These are phyloP conservation scores for Siniperca scherzeri DNA, from an alignment of 2,797 vertebrate genomes.

Conservation along the genomic window DNA sequence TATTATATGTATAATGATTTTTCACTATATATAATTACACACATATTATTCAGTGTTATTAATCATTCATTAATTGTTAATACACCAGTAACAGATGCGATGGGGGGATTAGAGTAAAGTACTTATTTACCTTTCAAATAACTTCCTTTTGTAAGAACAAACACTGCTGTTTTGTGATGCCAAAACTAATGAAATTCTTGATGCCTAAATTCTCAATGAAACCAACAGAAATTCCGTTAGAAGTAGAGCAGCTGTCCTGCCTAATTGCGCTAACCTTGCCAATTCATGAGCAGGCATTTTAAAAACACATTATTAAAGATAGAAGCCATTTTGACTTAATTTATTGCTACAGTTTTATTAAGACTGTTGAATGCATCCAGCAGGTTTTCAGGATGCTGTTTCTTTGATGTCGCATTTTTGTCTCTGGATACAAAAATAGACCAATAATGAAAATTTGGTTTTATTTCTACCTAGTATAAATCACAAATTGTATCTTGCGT, in stretches of 20 bases:
- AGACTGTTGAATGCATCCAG: slow-evolving; percentile 3
- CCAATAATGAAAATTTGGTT: slow-evolving; percentile 51
- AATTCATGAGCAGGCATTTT: slow-evolving; percentile 5
- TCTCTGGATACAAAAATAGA: slow-evolving; percentile 53
- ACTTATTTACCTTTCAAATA: not conserved
- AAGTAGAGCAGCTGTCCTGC: not conserved
- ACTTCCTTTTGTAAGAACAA: not conserved
- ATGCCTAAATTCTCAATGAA: slow-evolving; percentile 7
- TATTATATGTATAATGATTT: not conserved
- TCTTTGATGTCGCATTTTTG: slow-evolving; percentile 31
- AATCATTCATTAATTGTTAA: not conserved
- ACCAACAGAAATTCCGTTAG: not conserved
- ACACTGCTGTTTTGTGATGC: not conserved
- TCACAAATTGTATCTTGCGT: slow-evolving; percentile 82
- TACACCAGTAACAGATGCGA: no score
- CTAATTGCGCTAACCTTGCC: not conserved
- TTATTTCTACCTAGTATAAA: slow-evolving; percentile 42
- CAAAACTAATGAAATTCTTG: not conserved
- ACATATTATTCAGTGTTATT: not conserved
- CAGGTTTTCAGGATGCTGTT: slow-evolving; percentile 15
- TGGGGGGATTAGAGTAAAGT: no score
- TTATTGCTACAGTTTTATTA: slow-evolving; percentile 18
- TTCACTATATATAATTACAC: not conserved
- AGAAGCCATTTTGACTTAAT: slow-evolving; percentile 10
- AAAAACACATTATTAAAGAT: not conserved